Percentiles rank a stretch among this genome's conserved stretches.
These are phyloP conservation scores for Australoheros facetus DNA, from an alignment of 2,797 vertebrate species.

Conservation along the genomic window DNA sequence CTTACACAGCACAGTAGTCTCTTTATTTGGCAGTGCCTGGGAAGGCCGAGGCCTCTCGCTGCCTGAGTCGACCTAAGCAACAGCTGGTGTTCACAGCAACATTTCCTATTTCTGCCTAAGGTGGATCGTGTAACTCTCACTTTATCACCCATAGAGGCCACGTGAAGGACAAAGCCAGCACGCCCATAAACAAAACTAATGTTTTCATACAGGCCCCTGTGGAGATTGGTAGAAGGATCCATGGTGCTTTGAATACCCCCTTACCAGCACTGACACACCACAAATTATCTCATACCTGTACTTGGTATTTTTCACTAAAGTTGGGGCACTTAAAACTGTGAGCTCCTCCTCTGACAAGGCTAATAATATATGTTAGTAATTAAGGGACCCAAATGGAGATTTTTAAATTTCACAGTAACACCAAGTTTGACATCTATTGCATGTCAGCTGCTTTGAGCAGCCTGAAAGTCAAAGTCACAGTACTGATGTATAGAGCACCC, in stretches of 20 bases:
- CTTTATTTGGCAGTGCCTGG: constrained; percentile 84
- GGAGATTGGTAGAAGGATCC: constrained; percentile 43
- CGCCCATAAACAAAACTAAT: constrained; percentile 86
- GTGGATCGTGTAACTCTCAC: constrained; percentile 92
- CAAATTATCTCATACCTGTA: background rate
- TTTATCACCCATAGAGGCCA: constrained; percentile 94
- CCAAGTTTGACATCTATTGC: background rate
- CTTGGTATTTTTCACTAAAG: background rate
- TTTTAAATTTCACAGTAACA: background rate
- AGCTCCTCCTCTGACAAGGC: background rate
- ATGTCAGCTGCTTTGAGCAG: background rate
- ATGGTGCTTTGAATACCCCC: constrained; percentile 29
- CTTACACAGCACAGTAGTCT: constrained; percentile 71
- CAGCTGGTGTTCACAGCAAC: constrained; percentile 90
- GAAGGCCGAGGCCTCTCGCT: constrained; percentile 75
- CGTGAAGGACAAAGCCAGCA: constrained; percentile 90
- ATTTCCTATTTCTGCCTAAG: constrained; percentile 89
- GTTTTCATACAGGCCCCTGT: constrained; percentile 81
- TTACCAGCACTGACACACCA: constrained; percentile 7
- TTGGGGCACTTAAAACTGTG: background rate
- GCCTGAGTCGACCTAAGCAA: constrained; percentile 79
- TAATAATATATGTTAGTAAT: background rate
- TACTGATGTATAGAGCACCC: background rate
- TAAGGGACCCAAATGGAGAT: background rate
- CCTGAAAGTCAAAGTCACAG: background rate